Evolutionary conservation across 2,888 invertebrate species (phyloP), one percentile per base, ranked within the genome.

Genomic region (Limnephilus marmoratus): DNA sequence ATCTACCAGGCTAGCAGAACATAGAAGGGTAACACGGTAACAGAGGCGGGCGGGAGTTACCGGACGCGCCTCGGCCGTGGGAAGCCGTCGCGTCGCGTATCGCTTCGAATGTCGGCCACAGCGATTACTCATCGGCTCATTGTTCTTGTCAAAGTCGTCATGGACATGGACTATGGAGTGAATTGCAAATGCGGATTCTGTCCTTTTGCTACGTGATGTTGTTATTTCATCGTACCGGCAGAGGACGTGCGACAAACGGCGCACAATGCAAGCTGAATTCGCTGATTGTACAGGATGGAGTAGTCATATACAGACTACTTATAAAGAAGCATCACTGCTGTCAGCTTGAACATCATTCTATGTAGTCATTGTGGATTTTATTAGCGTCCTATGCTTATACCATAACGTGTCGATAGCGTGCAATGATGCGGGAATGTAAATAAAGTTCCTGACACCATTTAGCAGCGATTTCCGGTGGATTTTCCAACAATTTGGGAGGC

Each of bases 21-120:
- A 53, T 4, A 53, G 53, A 4, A 45, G 45, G 45, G 41, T 41
- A 41, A 41, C 53, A 53, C 18, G 53, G 53, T 53, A 53, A 53
- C 53, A 53, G 68, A 68, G 68, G 68, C 68, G 68, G 24, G 68
- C n/a, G 68, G 68, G 68, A 68, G 24, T 7, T 24, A 68, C 68
- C 68, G n/a, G 86, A 29, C 86, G 41, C 18, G 53, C 53, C 87
- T 49, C 87, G 87, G 53, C 87, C 87, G 87, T 87, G 87, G 87
- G 87, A 87, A 87, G 37, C 82, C 82, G 34, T 82, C 82, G 41
- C 85, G 11, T 24, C 34, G 31, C 85, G 41, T 18, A 41, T 85
- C 85, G 85, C 85, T 37, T 85, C 87, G 31, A 29, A 87, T 87
- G 87, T 87, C 87, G 87, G 87, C 87, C 87, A 87, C 87, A 68